A percentile compares a stretch with the other conserved stretches of the same genome.
Conservation (phyloP, 2,797 vertebrate species). For the Astyanax mexicanus region DNA sequence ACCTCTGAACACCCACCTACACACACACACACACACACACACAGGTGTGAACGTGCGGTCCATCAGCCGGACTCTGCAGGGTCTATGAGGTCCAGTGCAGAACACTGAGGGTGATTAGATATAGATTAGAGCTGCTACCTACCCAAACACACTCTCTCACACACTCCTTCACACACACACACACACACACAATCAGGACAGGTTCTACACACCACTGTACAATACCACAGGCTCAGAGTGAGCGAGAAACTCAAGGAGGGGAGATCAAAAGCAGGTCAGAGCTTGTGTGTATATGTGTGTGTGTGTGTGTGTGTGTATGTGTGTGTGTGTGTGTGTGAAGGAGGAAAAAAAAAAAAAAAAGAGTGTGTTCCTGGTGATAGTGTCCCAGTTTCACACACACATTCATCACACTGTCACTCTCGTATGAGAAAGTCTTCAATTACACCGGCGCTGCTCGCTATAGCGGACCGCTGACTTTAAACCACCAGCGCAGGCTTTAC, state of each 20-base stretch:
- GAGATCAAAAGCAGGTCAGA: constrained; percentile 48
- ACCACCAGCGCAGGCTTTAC: constrained; percentile 5
- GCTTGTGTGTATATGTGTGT: too few relatives aligned
- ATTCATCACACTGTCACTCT: constrained; percentile 48
- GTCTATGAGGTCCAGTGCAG: background rate
- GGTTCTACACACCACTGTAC: background rate
- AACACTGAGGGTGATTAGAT: constrained; percentile 30
- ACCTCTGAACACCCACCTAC: constrained; percentile 7
- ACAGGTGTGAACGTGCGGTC: background rate
- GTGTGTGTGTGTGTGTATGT: too few relatives aligned
- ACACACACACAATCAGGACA: background rate
- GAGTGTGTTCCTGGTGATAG: constrained; percentile 40
- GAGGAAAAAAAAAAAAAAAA: constrained; percentile 15
- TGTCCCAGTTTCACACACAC: constrained; percentile 52
- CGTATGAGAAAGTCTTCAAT: constrained; percentile 41
- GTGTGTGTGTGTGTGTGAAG: background rate
- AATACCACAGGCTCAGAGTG: constrained; percentile 1
- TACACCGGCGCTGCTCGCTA: constrained; percentile 18
- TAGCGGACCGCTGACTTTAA: constrained; percentile 37
- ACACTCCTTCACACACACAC: background rate
- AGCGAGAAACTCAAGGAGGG: background rate
- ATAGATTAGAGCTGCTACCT: constrained; percentile 14
- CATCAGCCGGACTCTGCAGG: background rate
- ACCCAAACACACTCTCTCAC: constrained; percentile 2
- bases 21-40: constrained; percentile 27